These are phyloP conservation scores for Chauna torquata DNA, from an alignment of 2,113 vertebrate genomes.

Conservation along the genomic window DNA sequence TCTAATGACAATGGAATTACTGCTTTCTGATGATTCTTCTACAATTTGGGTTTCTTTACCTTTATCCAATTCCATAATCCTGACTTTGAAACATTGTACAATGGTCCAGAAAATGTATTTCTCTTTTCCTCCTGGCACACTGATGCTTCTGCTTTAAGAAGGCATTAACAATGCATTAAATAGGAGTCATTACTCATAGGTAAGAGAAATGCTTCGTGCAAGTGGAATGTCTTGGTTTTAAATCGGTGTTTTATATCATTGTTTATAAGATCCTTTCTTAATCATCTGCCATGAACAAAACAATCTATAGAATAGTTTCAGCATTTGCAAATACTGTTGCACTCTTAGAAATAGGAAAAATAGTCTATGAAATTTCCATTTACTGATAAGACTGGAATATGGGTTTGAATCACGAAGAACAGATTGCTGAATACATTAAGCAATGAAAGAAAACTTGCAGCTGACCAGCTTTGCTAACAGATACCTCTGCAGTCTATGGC, in stretches of 20 bases:
- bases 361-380: not conserved
- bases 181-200: conserved; percentile 14
- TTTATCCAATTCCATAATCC: not conserved
- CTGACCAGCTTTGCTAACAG: not conserved
- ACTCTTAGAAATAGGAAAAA: not conserved
- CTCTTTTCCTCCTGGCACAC: not conserved
- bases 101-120: conserved; percentile 24
- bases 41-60: not conserved
- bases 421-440: conserved; percentile 8
- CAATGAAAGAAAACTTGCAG: not conserved
- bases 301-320: not conserved
- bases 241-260: not conserved
- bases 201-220: not conserved
- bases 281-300: not conserved
- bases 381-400: not conserved
- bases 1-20: not conserved
- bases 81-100: not conserved
- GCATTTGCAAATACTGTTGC: not conserved
- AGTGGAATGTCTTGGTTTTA: not conserved
- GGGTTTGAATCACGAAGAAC: not conserved
- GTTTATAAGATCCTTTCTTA: not conserved
- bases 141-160: conserved; percentile 7
- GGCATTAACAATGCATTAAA: conserved; percentile 48
- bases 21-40: not conserved
- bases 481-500: not conserved